These are phyloP conservation scores for Battus philenor DNA, from an alignment of 1,140 invertebrate species.

Conservation along the genomic window DNA sequence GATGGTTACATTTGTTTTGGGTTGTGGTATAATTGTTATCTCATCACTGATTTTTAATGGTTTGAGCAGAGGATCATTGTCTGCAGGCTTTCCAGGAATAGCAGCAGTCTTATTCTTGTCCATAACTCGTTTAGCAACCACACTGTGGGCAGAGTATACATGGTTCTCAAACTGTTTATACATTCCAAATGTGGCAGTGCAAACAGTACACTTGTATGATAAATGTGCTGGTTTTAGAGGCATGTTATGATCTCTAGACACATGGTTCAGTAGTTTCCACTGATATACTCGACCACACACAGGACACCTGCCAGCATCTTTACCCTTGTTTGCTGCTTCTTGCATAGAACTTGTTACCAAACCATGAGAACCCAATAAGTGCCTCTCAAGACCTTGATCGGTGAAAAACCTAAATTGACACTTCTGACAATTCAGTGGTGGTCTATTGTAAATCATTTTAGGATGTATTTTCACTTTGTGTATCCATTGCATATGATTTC, in stretches of 20 bases:
- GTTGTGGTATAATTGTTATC: slow-evolving; percentile 94
- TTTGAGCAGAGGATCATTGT: slow-evolving; percentile 84
- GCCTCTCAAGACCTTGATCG: slow-evolving; percentile 91
- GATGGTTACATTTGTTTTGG: slow-evolving; percentile 68
- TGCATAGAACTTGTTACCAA: slow-evolving; percentile 97
- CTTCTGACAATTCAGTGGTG: slow-evolving; percentile 96
- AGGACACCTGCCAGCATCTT: slow-evolving; percentile 95
- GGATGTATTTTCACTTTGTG: slow-evolving; percentile 98
- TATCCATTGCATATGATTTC: slow-evolving; percentile 97
- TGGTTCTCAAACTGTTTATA: slow-evolving; percentile 97
- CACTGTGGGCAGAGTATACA: slow-evolving; percentile 94
- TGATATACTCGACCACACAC: slow-evolving; percentile 95
- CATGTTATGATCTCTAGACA: slow-evolving; percentile 94
- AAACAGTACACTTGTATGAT: slow-evolving; percentile 96
- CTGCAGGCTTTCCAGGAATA: slow-evolving; percentile 64
- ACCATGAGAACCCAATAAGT: slow-evolving; percentile 94
- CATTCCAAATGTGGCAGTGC: slow-evolving; percentile 96
- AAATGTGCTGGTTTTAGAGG: slow-evolving; percentile 94
- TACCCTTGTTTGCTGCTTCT: slow-evolving; percentile 95
- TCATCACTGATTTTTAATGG: slow-evolving; percentile 94
- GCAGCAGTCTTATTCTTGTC: slow-evolving; percentile 81
- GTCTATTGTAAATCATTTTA: slow-evolving; percentile 96
- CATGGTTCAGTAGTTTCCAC: slow-evolving; percentile 94
- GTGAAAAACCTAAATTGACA: slow-evolving; percentile 81
- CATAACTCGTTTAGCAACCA: slow-evolving; percentile 90